These are phyloP conservation scores for Perca flavescens DNA, from an alignment of 2,113 vertebrate species.

Conservation along the genomic window DNA sequence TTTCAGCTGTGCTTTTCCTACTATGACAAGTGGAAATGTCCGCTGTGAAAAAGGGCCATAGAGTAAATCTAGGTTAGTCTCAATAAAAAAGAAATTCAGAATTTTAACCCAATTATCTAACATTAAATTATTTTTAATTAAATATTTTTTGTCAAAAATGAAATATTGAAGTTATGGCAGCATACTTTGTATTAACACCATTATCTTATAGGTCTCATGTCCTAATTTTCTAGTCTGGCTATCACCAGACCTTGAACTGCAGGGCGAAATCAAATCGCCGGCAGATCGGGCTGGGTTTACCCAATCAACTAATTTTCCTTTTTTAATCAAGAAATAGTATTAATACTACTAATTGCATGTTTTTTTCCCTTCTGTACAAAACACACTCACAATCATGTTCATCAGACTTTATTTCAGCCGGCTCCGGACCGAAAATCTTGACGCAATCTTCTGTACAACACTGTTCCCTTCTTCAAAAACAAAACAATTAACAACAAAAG, in stretches of 20 bases:
- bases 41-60: too few relatives aligned
- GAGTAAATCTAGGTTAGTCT: not conserved
- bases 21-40: too few relatives aligned
- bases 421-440: constrained; percentile 68
- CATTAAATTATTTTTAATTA: too few relatives aligned
- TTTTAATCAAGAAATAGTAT: not conserved
- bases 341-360: not conserved
- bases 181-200: not conserved
- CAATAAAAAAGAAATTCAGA: not conserved
- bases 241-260: too few relatives aligned
- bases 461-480: constrained; percentile 77
- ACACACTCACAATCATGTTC: constrained; percentile 27
- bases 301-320: too few relatives aligned
- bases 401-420: constrained; percentile 76
- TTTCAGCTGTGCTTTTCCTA: too few relatives aligned
- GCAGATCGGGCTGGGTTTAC: too few relatives aligned
- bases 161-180: not conserved
- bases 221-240: too few relatives aligned
- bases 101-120: not conserved
- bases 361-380: constrained; percentile 7
- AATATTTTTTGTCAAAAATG: too few relatives aligned
- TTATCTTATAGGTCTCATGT: not conserved
- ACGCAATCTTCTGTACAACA: constrained; percentile 71
- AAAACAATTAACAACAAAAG: constrained; percentile 49
- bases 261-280: too few relatives aligned